Evolutionary conservation across 2,113 vertebrate species (phyloP).

Genomic region (Callionymus lyra): DNA sequence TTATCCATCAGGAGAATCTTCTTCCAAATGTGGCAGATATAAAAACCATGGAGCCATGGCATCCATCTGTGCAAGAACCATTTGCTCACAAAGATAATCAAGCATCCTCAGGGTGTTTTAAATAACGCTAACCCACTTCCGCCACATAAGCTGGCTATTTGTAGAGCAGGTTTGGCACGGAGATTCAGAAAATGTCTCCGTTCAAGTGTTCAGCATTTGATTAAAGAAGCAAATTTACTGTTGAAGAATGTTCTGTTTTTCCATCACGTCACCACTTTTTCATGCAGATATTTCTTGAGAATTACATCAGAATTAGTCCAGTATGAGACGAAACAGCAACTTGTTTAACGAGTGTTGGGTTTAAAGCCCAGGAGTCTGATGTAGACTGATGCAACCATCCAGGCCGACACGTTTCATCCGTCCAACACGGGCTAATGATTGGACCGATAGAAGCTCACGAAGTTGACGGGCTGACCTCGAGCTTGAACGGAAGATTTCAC

Average conservation of each 20-base stretch:
- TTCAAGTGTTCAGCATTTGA: too few relatives aligned
- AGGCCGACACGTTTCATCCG: too few relatives aligned
- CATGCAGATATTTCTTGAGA: constrained; percentile 4
- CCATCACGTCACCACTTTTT: constrained; percentile 15
- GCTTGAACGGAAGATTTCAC: background rate
- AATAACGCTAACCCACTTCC: constrained; percentile 43
- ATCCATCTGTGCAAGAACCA: background rate
- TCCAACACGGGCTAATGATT: background rate
- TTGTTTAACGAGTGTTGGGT: too few relatives aligned
- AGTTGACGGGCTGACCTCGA: background rate
- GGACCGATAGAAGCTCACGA: constrained; percentile 2
- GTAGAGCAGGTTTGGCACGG: constrained; percentile 7
- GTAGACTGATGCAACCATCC: too few relatives aligned
- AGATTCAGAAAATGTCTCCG: constrained; percentile 6
- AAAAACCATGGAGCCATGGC: too few relatives aligned
- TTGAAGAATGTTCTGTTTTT: too few relatives aligned
- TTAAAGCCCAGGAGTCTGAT: too few relatives aligned
- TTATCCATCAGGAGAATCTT: too few relatives aligned
- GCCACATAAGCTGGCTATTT: constrained; percentile 30
- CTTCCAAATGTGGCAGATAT: too few relatives aligned
- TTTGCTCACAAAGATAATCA: constrained; percentile 30
- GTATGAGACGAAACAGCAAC: too few relatives aligned
- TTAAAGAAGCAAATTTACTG: too few relatives aligned
- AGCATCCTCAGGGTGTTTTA: constrained; percentile 34
- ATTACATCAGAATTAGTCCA: constrained; percentile 36